Conservation (phyloP, 2,888 invertebrate species). For the Lasioglossum villosulum region DNA sequence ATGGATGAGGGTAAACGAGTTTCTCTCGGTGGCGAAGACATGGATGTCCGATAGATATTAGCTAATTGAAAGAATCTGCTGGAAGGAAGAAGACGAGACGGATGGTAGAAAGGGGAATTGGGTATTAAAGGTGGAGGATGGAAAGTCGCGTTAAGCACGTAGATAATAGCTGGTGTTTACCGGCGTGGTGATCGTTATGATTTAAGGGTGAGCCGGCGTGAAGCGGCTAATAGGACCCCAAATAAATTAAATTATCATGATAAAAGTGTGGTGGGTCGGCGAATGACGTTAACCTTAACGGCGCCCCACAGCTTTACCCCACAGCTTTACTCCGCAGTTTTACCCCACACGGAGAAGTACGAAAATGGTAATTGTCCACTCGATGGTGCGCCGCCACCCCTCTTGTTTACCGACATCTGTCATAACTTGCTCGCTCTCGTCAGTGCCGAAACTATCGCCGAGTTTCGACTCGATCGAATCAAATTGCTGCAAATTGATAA, state of each 20-base stretch:
- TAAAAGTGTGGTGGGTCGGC: conserved; percentile 72
- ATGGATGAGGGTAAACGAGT: no score
- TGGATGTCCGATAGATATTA: neutral
- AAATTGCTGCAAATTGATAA: neutral
- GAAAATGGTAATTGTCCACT: conserved; percentile 81
- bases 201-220: conserved; percentile 79
- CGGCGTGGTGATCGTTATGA: conserved; percentile 79
- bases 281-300: conserved; percentile 61
- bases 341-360: conserved; percentile 69
- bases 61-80: neutral
- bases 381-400: conserved; percentile 79
- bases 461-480: conserved; percentile 3
- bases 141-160: conserved; percentile 74
- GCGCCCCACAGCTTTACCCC: conserved; percentile 49
- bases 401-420: conserved; percentile 84
- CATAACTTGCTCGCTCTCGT: conserved; percentile 77
- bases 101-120: neutral
- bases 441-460: conserved; percentile 15
- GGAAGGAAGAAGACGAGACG: neutral
- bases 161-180: conserved; percentile 82
- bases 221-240: conserved; percentile 81
- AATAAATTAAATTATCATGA: conserved; percentile 84
- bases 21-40: no score
- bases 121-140: conserved; percentile 24
- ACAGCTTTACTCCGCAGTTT: conserved; percentile 46